Evolutionary conservation across 2,888 invertebrate species (phyloP), one percentile per base, ranked within the genome.

Genomic region (Lagria hirta): DNA sequence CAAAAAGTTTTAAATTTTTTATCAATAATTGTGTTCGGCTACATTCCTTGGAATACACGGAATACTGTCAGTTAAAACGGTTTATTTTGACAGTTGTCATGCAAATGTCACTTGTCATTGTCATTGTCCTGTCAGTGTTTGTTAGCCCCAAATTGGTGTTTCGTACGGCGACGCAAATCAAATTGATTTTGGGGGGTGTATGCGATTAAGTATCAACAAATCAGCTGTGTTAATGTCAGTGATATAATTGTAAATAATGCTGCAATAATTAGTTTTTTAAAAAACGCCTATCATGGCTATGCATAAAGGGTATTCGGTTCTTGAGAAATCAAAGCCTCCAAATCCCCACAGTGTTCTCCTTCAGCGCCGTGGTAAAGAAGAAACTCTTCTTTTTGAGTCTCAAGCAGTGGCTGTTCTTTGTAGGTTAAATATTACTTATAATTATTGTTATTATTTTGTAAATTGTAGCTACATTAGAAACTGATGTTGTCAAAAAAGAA

Each of bases 291-390:
- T 29, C 35, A 95, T 95, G 95, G 92, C 94, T 65, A 89, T 96
- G 86, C 91, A 91, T 63, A 94, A 94, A 75, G 86, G 88, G 52
- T 94, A 91, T 74, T 84, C 92, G 60, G 86, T 95, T 57, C 81
- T 89, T 62, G 92, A 94, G 72, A 93, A 94, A 73, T 82, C 87
- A 48, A 83, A 86, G 57, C 85, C 88, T 20, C 87, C 89, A 35
- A 86, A 82, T 68, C 91, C 93, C 6, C 93, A 93, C 68, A 93
- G 93, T 70, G 81, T 96, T 48, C 79, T 96, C 54, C 74, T 96
- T 60, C 94, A 95, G 70, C 90, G 91, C 65, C 82, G 92, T 65
- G 86, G 86, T 70, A 86, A 86, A 73, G 86, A 87, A 62, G 86
- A 88, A 52, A 87, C 91, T 18, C 77, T 96, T 35, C 78, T 96